Evolutionary conservation across 2,113 vertebrate genomes (phyloP), one percentile per base, ranked within the genome.

Genomic region (Harpagus bidentatus): DNA sequence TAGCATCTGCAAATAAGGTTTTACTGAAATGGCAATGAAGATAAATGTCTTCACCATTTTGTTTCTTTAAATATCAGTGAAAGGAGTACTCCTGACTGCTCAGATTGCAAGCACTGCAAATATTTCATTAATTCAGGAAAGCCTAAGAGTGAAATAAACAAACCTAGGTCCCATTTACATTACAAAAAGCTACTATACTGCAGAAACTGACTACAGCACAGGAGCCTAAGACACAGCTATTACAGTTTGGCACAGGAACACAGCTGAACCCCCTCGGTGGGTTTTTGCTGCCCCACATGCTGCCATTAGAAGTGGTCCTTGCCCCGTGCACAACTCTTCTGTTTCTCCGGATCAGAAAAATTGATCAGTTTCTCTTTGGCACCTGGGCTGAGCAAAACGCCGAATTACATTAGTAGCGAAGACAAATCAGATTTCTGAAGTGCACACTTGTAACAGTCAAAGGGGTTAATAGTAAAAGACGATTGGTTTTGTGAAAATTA

Each of bases 81-180:
- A 95, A 85, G 56, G 71, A 96, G 61, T 90, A 88, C 50, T 95
- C 76, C 63, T 40, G 45, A 73, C 59, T 55, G 73, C 79, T 87
- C 2, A 0, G 80, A 91, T 72, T 89, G 10, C 0, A 1, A 96
- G 73, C 65, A 83, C 56, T 72, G 73, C 93, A 91, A 88, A 89
- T 95, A 95, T 91, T 95, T 94, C 95, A 90, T 97, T 97, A 97
- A 97, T 94, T 94, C 94, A 94, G 73, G 88, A 96, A 95, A 95
- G 86, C 55, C 87, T 93, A 79, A 56, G 86, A 97, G 77, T 96
- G 93, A 95, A 96, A 94, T 93, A 92, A 96, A 96, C 84, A 96
- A 94, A 93, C 93, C 84, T 72, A 73, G 65, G 73, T 90, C 22
- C 91, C 86, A 96, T 96, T 94, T 97, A 95, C 91, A 95, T 95